phyloP scores from a whole-genome alignment of 2,797 vertebrate genomes.

The Okamejei kenojei region DNA sequence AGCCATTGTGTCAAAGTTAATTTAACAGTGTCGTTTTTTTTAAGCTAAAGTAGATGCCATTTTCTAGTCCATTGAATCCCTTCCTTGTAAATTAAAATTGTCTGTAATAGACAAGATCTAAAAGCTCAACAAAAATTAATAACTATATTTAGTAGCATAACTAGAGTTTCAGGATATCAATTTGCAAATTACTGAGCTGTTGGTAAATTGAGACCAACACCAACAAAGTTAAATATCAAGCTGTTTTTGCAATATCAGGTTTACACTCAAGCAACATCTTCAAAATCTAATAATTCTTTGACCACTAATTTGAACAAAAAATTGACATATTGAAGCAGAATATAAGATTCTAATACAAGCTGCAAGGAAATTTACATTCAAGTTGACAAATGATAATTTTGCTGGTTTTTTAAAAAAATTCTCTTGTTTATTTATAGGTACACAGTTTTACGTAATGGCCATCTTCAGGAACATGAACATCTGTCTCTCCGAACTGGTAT shows the following conservation, averaged over 20 bases:
- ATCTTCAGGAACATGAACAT: conserved; percentile 73
- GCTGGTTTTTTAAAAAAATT: neutral
- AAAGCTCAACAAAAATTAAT: neutral
- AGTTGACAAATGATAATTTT: neutral
- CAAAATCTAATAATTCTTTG: neutral
- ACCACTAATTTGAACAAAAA: neutral
- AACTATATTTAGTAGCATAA: neutral
- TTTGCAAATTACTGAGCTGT: neutral
- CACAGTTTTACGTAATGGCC: conserved; percentile 75
- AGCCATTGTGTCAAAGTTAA: neutral
- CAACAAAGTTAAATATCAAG: neutral
- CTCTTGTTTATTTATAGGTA: conserved; percentile 61
- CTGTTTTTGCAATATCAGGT: neutral
- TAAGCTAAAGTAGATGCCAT: neutral
- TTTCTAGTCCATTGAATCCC: neutral
- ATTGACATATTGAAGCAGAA: neutral
- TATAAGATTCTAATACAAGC: neutral
- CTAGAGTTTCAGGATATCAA: neutral
- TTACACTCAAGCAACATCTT: neutral
- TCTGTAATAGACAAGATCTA: neutral
- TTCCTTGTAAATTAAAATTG: neutral
- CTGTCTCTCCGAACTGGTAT: conserved; percentile 68
- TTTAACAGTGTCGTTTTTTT: neutral
- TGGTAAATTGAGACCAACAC: neutral
- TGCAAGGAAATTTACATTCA: neutral